Evolutionary conservation across 2,888 invertebrate genomes (phyloP), one percentile per base, ranked within the genome.

Genomic region (Eupsilia transversa): DNA sequence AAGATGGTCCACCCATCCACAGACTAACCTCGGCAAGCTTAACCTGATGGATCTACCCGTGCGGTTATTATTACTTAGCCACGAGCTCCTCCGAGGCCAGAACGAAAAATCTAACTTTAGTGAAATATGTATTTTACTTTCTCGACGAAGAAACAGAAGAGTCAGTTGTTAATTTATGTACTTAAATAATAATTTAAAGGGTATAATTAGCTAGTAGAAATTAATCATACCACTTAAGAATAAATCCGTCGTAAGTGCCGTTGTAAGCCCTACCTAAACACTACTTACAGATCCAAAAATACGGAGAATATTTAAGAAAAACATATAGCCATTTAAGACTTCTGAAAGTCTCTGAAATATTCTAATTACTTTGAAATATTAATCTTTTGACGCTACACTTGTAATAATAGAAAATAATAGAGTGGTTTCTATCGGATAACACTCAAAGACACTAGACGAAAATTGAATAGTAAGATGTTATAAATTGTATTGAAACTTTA

Each of bases 361-460:
- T 59, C 2, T 4, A 43, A 52, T 46, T 49, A 41, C 41, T 74
- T 73, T 14, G 38, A 14, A 74, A 66, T 59, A 75, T 52, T 49
- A 59, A 65, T 59, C 17, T 27, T 3, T 46, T 30, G 7, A n/a
- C 23, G 4, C 14, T 38, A 74, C 20, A 49, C 7, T 64, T 75
- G 14, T 12, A n/a, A n/a, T n/a, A n/a, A n/a, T n/a, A 61, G 23
- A 23, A 49, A 43, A 10, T 52, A 52, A 59, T 43, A 59, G 46
- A 41, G 14, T 41, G 23, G 17, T 43, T 41, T 67, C 49, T 30
- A 35, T 52, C 12, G 4, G n/a, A 49, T 57, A 57, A 2, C 30
- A 43, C 17, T 66, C 7, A 35, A 52, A 46, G 9, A 41, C 49
- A 23, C 23, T 35, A 52, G 23, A 52, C 17, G 27, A 52, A 74